These are phyloP conservation scores for Panagrolaimus sp. DNA, from an alignment of 1,140 invertebrate species.

Conservation along the genomic window DNA sequence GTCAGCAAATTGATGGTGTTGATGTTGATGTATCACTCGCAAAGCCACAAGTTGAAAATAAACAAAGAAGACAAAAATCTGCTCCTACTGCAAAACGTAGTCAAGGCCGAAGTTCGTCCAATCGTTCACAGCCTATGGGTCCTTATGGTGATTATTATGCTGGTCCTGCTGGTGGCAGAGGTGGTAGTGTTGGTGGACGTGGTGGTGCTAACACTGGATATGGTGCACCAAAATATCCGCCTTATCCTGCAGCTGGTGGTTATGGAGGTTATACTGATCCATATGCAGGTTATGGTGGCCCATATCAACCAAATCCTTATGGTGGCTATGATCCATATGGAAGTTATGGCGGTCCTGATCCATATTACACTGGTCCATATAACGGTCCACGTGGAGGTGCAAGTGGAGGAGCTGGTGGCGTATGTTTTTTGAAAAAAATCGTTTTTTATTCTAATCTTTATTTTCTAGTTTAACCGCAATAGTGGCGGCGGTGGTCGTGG, in stretches of 20 bases:
- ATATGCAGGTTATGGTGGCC: background rate
- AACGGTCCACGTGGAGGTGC: constrained; percentile 18
- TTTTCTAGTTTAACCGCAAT: constrained; percentile 5
- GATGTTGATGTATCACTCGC: constrained; percentile 90
- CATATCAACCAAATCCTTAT: constrained; percentile 6
- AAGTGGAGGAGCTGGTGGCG: constrained; percentile 9
- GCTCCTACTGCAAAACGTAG: constrained; percentile 7
- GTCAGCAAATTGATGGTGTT: constrained; percentile 71
- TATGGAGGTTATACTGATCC: constrained; percentile 28
- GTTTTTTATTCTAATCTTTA: too few species aligned
- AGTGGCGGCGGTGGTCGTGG: constrained; percentile 22
- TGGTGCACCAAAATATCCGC: constrained; percentile 7
- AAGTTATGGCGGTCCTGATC: constrained; percentile 18
- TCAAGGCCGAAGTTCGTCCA: background rate
- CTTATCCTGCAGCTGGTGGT: constrained; percentile 18
- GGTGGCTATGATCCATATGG: constrained; percentile 20
- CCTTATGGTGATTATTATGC: constrained; percentile 26
- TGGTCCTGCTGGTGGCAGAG: background rate
- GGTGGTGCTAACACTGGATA: constrained; percentile 7
- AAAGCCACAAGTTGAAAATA: constrained; percentile 95
- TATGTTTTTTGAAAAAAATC: too few species aligned
- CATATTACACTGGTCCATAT: constrained; percentile 13
- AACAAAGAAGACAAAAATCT: constrained; percentile 62
- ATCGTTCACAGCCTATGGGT: background rate
- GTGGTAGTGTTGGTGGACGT: background rate